Evolutionary conservation across 2,888 invertebrate species (phyloP), one percentile per base, ranked within the genome.

Genomic region (Drymonia ruficornis): DNA sequence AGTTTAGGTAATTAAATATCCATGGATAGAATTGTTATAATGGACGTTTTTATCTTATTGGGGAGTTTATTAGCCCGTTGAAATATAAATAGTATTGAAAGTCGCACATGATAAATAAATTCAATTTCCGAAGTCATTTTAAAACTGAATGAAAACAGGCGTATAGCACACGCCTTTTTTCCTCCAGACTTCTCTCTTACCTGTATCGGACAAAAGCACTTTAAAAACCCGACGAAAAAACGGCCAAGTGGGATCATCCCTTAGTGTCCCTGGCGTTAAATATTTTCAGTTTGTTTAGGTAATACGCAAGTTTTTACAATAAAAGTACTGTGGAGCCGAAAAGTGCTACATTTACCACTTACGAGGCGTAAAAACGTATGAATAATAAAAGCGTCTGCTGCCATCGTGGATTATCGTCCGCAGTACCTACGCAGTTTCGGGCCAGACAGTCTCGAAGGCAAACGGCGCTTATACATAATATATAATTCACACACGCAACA

Each of bases 351-450:
- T 45, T n/a, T 45, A 28, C 28, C 28, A 28, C 45, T 45, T 51
- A 51, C 52, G 38, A 47, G 28, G 59, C 55, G 52, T 38, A 57
- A 60, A 65, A 63, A 53, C 58, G 42, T 53, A 67, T 65, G 54
- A 67, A 67, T 67, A 67, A 62, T 66, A 34, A 42, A 58, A 44
- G 18, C 48, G 19, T 7, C 19, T 15, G 34, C 50, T 38, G 9
- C 31, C 56, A 47, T 62, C 52, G 54, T 49, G 55, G 62, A 48
- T 46, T 28, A 36, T 29, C 16, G 12, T 38, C 11, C 28, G 8
- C 19, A 40, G 19, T 40, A 11, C 31, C 36, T 51, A 50, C 42
- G 46, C 36, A 49, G 42, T 53, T 58, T 55, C 48, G 29, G 9
- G 38, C 38, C 38, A 36, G 19, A 15, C 19, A 38, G 36, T 43